phyloP scores from a whole-genome alignment of 1,140 invertebrate genomes.

The Diprion similis region DNA sequence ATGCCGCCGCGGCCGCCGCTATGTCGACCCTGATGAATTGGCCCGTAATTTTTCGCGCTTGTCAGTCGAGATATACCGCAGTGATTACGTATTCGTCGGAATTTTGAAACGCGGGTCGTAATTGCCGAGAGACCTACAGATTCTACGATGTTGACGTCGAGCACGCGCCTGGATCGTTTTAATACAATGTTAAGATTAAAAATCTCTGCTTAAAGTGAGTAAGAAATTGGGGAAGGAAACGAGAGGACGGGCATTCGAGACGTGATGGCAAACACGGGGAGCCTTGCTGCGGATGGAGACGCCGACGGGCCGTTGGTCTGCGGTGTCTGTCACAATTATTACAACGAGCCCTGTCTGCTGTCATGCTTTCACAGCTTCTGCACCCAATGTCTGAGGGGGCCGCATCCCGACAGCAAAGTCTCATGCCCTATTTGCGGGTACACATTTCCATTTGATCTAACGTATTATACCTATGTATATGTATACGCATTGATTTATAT shows the following conservation, averaged over 20 bases:
- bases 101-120: too few species aligned
- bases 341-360: conserved; percentile 71
- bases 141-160: neutral
- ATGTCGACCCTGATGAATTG: neutral
- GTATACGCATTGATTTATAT: neutral
- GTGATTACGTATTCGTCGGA: too few species aligned
- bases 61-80: too few species aligned
- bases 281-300: conserved; percentile 27
- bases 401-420: conserved; percentile 68
- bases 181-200: too few species aligned
- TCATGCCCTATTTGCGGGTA: conserved; percentile 74
- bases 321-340: conserved; percentile 73
- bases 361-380: conserved; percentile 76
- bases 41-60: neutral
- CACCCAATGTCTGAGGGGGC: conserved; percentile 67
- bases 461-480: neutral
- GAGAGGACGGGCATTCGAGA: conserved; percentile 26
- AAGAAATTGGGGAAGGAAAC: too few species aligned
- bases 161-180: too few species aligned
- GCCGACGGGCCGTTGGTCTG: conserved; percentile 70
- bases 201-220: too few species aligned
- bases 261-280: conserved; percentile 31
- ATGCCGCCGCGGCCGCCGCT: neutral
- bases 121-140: too few species aligned
- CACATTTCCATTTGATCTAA: conserved; percentile 32